Evolutionary conservation across 2,113 vertebrate species (phyloP).

Genomic region (Campylomormyrus tamandua): DNA sequence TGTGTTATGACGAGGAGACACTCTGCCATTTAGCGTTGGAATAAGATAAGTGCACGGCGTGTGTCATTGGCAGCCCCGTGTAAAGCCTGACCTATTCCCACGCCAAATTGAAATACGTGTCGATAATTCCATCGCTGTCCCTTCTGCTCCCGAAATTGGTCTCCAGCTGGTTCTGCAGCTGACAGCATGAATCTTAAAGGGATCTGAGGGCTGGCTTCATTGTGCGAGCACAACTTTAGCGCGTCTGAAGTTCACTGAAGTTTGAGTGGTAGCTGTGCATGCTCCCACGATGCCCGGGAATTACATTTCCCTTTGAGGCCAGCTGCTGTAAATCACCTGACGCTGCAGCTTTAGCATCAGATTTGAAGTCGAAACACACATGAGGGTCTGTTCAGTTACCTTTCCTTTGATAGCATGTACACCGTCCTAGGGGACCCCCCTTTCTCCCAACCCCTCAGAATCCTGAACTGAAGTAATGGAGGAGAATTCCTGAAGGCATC

Average conservation of each 20-base stretch:
- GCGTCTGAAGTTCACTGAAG: conserved; percentile 31
- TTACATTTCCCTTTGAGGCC: conserved; percentile 31
- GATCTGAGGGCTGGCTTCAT: conserved; percentile 17
- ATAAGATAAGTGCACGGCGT: neutral
- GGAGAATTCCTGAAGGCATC: conserved; percentile 29
- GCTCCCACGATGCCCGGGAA: conserved; percentile 23
- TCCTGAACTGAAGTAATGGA: conserved; percentile 18
- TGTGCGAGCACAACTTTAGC: conserved; percentile 30
- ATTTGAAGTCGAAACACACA: conserved; percentile 28
- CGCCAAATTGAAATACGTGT: conserved; percentile 7
- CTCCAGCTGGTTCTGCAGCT: conserved; percentile 28
- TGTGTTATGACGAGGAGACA: conserved; percentile 27
- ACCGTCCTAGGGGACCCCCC: neutral
- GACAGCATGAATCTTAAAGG: conserved; percentile 31
- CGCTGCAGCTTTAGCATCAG: conserved; percentile 32
- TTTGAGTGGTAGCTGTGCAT: conserved; percentile 20
- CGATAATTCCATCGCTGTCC: neutral
- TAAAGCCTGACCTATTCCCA: neutral
- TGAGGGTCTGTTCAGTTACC: neutral
- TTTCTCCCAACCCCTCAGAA: neutral
- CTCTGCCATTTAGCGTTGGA: conserved; percentile 32
- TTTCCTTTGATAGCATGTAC: conserved; percentile 29
- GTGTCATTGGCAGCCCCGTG: neutral
- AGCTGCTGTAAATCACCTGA: conserved; percentile 33
- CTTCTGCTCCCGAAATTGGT: neutral